phyloP scores from a whole-genome alignment of 2,113 vertebrate genomes.

The Neogobius melanostomus region DNA sequence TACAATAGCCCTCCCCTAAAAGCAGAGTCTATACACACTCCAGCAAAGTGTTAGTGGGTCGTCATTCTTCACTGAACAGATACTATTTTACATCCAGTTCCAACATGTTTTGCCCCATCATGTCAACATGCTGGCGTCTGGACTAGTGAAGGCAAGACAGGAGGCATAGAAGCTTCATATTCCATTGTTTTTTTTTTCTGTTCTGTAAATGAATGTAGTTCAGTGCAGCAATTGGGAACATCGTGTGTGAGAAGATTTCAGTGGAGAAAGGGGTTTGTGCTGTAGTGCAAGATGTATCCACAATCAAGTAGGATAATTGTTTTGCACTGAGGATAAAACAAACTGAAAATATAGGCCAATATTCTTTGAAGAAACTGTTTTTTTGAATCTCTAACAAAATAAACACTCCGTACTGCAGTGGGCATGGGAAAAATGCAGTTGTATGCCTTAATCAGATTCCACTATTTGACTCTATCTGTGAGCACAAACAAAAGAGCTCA shows the following conservation, averaged over 20 bases:
- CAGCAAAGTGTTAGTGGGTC: conserved; percentile 28
- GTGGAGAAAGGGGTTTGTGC: conserved; percentile 3
- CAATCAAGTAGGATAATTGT: conserved; percentile 58
- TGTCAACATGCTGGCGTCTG: conserved; percentile 31
- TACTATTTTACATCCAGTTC: conserved; percentile 42
- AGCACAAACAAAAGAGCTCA: conserved; percentile 12
- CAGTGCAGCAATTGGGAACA: conserved; percentile 30
- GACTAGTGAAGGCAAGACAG: not conserved
- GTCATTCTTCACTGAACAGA: conserved; percentile 35
- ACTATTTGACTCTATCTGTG: conserved; percentile 19
- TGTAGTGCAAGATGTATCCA: conserved; percentile 40
- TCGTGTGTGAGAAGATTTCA: conserved; percentile 25
- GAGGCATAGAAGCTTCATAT: conserved; percentile 18
- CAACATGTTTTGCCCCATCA: conserved; percentile 40
- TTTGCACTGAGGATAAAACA: conserved; percentile 51
- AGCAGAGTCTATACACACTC: conserved; percentile 12
- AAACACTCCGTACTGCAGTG: not conserved
- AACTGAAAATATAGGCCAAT: conserved; percentile 36
- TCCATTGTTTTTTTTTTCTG: conserved; percentile 39
- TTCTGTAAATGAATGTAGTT: conserved; percentile 45
- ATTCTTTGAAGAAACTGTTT: too few species aligned
- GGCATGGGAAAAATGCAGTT: not conserved
- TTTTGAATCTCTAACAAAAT: conserved; percentile 17
- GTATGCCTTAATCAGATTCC: conserved; percentile 13
- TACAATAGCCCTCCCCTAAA: conserved; percentile 8